phyloP scores from a whole-genome alignment of 2,113 vertebrate genomes.

The Pogona vitticeps region DNA sequence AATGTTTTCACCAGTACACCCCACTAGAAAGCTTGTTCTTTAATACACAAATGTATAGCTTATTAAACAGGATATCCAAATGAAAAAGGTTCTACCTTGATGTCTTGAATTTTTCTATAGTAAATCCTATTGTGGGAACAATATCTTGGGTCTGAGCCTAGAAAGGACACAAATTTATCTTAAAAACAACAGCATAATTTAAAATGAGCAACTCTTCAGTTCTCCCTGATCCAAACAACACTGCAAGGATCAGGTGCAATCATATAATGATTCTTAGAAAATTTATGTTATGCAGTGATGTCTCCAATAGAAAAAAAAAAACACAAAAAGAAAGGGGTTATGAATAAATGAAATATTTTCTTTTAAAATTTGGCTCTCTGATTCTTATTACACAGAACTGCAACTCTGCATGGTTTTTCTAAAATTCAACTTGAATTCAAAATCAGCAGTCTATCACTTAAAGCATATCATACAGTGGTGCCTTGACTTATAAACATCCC shows the following conservation, averaged over 20 bases:
- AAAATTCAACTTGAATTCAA: no score
- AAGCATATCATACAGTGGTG: no score
- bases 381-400: background rate
- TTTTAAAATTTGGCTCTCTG: background rate
- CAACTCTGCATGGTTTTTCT: background rate
- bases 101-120: slow-evolving; percentile 98
- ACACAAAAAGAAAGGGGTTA: slow-evolving; percentile 14
- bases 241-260: background rate
- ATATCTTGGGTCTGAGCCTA: slow-evolving; percentile 97
- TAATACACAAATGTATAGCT: background rate
- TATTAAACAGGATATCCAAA: background rate
- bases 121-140: slow-evolving; percentile 98
- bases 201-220: background rate
- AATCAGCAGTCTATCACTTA: no score
- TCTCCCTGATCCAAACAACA: background rate
- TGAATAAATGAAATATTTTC: background rate
- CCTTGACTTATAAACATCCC: no score
- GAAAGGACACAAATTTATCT: slow-evolving; percentile 50
- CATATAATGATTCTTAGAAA: slow-evolving; percentile 2
- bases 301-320: background rate
- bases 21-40: background rate
- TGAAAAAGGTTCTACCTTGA: slow-evolving; percentile 84
- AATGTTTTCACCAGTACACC: background rate
- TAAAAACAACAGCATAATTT: slow-evolving; percentile 1
- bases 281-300: background rate